These are phyloP conservation scores for Cyclopterus lumpus DNA, from an alignment of 2,797 vertebrate genomes.

Conservation along the genomic window DNA sequence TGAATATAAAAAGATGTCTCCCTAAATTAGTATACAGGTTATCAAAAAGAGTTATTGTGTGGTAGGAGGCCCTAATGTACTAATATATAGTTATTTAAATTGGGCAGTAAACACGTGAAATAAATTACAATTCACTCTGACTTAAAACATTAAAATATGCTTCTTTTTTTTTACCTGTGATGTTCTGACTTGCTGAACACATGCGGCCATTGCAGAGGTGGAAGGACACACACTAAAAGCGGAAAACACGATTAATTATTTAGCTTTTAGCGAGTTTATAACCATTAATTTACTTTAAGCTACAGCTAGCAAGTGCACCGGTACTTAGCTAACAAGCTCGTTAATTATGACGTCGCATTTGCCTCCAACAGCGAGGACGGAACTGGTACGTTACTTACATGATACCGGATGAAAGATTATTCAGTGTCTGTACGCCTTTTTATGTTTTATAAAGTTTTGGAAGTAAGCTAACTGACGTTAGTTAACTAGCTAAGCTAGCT, in stretches of 20 bases:
- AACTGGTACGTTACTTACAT: conserved; percentile 13
- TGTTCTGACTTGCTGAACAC: conserved; percentile 64
- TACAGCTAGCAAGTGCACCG: background rate
- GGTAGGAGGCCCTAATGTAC: no score
- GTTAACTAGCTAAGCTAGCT: background rate
- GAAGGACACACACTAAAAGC: background rate
- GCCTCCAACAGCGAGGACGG: background rate
- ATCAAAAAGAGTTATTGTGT: no score
- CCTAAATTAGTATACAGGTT: no score
- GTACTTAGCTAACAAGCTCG: background rate
- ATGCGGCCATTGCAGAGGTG: conserved; percentile 70
- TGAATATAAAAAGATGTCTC: background rate
- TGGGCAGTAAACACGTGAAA: no score
- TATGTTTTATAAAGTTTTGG: background rate
- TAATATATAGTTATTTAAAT: no score
- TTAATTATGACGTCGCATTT: background rate
- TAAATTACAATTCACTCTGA: no score
- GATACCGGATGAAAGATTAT: background rate
- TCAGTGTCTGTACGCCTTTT: background rate
- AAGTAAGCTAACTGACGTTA: background rate
- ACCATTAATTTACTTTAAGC: background rate
- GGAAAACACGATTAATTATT: background rate
- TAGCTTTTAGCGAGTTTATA: background rate
- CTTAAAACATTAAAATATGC: no score
- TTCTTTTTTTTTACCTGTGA: conserved; percentile 69